phyloP scores from a whole-genome alignment of 2,797 vertebrate species.

The Semaprochilodus insignis region DNA sequence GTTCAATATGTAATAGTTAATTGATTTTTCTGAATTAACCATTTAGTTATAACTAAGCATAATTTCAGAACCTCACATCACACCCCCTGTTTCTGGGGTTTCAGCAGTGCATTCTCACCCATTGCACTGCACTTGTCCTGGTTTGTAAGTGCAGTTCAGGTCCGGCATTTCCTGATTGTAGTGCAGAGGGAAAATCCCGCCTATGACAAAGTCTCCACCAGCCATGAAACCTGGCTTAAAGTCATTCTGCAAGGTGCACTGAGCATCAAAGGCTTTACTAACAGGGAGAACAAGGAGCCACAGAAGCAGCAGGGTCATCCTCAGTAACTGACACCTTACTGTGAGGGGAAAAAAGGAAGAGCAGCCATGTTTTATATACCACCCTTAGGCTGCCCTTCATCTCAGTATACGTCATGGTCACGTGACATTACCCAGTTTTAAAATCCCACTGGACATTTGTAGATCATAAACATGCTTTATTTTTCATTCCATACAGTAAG shows the following conservation, averaged over 20 bases:
- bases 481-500: background rate
- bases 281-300: slow-evolving; percentile 54
- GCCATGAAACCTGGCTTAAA: slow-evolving; percentile 73
- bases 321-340: slow-evolving; percentile 40
- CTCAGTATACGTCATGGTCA: slow-evolving; percentile 24
- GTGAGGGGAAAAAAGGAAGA: background rate
- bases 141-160: slow-evolving; percentile 72
- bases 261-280: slow-evolving; percentile 24
- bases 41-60: background rate
- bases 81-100: background rate
- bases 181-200: slow-evolving; percentile 80
- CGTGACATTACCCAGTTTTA: slow-evolving; percentile 43
- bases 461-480: slow-evolving; percentile 12
- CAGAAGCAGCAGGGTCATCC: slow-evolving; percentile 63
- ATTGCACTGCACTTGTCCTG: slow-evolving; percentile 72
- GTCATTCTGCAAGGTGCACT: slow-evolving; percentile 69
- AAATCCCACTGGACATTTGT: background rate
- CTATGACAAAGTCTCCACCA: slow-evolving; percentile 74
- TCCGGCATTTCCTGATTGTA: slow-evolving; percentile 80
- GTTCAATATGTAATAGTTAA: background rate
- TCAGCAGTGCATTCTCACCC: slow-evolving; percentile 66
- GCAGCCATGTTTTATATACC: slow-evolving; percentile 58
- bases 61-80: background rate
- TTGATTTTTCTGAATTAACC: background rate
- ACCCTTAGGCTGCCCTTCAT: slow-evolving; percentile 30